These are phyloP conservation scores for Uloborus diversus DNA, from an alignment of 1,140 invertebrate species.

Conservation along the genomic window DNA sequence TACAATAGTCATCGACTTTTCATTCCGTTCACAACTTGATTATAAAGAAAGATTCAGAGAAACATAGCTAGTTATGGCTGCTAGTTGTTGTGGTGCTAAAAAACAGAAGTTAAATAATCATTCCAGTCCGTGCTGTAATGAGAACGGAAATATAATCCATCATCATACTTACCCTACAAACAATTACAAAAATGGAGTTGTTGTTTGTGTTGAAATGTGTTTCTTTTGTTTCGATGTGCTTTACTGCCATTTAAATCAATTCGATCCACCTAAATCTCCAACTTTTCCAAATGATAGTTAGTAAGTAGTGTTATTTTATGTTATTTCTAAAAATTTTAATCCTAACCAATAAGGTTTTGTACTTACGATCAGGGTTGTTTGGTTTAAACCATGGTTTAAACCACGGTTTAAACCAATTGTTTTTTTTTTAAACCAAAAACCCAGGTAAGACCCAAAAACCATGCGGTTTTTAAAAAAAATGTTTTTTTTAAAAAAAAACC, in stretches of 20 bases:
- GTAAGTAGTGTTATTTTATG: conserved; percentile 77
- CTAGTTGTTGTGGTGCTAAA: conserved; percentile 87
- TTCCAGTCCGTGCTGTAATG: conserved; percentile 40
- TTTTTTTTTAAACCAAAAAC: too few species aligned
- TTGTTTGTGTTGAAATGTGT: conserved; percentile 94
- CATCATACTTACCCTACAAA: conserved; percentile 34
- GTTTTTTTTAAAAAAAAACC: too few species aligned
- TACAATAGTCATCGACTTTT: too few species aligned
- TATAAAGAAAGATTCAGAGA: too few species aligned
- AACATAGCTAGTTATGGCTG: conserved; percentile 72
- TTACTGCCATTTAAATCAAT: conserved; percentile 90
- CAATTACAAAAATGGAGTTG: conserved; percentile 66
- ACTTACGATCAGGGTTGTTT: too few species aligned
- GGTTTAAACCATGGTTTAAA: too few species aligned
- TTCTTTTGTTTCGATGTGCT: conserved; percentile 98
- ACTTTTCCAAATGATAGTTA: conserved; percentile 94
- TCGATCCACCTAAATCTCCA: conserved; percentile 87
- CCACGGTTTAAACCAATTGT: too few species aligned
- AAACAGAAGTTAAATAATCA: conserved; percentile 85
- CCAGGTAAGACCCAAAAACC: too few species aligned
- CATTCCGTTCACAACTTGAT: too few species aligned
- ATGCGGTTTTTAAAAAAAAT: too few species aligned
- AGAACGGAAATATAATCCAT: conserved; percentile 23
- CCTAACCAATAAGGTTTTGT: too few species aligned
- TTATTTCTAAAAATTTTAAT: too few species aligned